Conservation (phyloP, 2,113 vertebrate genomes). For the pig (Sus scrofa) region T2T-Sscrofa CM000828.6:57367001-57367500, state of each 20-base stretch:
- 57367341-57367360: background rate
- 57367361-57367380: background rate
- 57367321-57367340: background rate
- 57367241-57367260: background rate
- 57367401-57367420: background rate
- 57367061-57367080: background rate
- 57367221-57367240: background rate
- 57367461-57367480: background rate
- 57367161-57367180: background rate
- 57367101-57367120: background rate
- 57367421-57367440: background rate
- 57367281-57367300: background rate
- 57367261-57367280: background rate
- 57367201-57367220: background rate
- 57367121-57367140: background rate
- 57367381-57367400: rapidly evolving
- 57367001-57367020: background rate
- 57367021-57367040: background rate
- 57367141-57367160: background rate
- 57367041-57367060: rapidly evolving
- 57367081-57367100: background rate
- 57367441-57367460: background rate
- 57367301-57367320: background rate
- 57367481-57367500: background rate
- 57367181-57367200: background rate